Evolutionary conservation across 2,888 invertebrate genomes (phyloP).

Genomic region (Gymnocheta viridis): DNA sequence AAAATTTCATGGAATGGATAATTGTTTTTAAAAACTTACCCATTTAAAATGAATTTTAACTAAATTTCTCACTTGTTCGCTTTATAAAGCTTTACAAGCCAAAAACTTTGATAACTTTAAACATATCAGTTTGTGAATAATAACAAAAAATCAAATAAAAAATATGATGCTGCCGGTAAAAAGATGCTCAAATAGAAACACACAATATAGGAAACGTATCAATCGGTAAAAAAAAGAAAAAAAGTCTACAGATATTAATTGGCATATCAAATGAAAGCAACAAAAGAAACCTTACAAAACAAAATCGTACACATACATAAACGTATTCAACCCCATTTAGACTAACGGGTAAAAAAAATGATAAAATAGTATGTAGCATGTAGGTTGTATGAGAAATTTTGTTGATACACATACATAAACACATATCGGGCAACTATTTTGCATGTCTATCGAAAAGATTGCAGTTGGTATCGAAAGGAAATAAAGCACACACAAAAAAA

Average conservation of each 20-base stretch:
- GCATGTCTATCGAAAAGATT: background rate
- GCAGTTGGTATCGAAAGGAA: background rate
- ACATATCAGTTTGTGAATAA: conserved; percentile 57
- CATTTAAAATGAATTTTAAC: no score
- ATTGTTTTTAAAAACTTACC: no score
- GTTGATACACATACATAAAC: background rate
- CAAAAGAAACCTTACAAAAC: background rate
- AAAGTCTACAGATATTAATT: background rate
- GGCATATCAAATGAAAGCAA: conserved; percentile 10
- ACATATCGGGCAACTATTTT: background rate
- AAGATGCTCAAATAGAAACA: background rate
- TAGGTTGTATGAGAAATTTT: no score
- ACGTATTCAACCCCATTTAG: no score
- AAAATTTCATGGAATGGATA: no score
- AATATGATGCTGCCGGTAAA: background rate
- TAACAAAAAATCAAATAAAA: conserved; percentile 32
- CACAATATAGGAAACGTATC: background rate
- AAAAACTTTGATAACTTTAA: conserved; percentile 12
- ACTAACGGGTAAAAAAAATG: no score
- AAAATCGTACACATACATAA: background rate
- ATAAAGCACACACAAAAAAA: conserved; percentile 13
- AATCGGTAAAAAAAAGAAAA: background rate
- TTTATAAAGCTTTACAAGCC: background rate
- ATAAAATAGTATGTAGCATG: no score
- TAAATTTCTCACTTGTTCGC: no score